These are phyloP conservation scores for Mya arenaria DNA, from an alignment of 1,140 invertebrate species.

Conservation along the genomic window DNA sequence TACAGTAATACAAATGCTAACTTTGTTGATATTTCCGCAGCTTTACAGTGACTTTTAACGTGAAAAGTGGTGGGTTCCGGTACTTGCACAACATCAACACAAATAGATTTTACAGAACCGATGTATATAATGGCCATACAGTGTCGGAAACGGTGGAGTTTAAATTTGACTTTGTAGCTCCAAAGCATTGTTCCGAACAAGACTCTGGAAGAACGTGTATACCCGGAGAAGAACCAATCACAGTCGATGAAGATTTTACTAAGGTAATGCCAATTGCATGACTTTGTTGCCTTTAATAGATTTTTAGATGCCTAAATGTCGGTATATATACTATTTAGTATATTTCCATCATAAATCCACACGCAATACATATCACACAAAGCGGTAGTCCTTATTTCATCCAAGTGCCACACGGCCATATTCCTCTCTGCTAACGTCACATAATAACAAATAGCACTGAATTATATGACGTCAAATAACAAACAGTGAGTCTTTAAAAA, in stretches of 20 bases:
- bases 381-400: background rate
- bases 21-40: background rate
- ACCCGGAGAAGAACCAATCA: background rate
- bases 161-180: constrained; percentile 42
- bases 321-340: too few relatives aligned
- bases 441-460: too few relatives aligned
- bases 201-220: background rate
- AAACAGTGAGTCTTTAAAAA: too few relatives aligned
- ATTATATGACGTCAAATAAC: too few relatives aligned
- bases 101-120: background rate
- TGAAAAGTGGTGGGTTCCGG: background rate
- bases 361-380: too few relatives aligned
- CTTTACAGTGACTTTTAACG: background rate
- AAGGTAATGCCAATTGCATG: background rate
- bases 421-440: background rate
- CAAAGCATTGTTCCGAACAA: constrained; percentile 23
- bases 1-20: too few relatives aligned
- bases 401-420: background rate
- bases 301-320: too few relatives aligned
- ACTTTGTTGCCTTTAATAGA: background rate
- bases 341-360: too few relatives aligned
- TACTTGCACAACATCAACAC: background rate
- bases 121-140: background rate
- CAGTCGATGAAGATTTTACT: constrained; percentile 12
- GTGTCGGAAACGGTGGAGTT: background rate